These are phyloP conservation scores for Pseudoips prasinana DNA, from an alignment of 2,888 invertebrate species.

Conservation along the genomic window DNA sequence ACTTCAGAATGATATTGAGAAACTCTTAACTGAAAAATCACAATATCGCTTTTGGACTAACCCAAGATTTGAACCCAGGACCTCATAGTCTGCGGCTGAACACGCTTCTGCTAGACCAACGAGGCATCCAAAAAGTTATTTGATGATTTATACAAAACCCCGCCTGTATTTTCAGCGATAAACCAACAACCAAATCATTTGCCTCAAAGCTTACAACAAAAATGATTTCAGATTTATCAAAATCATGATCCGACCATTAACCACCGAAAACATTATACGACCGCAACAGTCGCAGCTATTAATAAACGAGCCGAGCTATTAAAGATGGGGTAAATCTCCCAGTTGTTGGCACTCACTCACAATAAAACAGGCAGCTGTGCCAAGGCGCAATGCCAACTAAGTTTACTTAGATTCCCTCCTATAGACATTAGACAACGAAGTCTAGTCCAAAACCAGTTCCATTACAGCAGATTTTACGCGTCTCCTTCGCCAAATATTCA, in stretches of 20 bases:
- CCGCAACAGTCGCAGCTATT: constrained; percentile 53
- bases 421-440: constrained; percentile 22
- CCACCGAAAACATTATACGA: constrained; percentile 48
- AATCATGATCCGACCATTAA: constrained; percentile 55
- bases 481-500: constrained; percentile 25
- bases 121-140: no score
- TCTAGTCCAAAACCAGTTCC: constrained; percentile 19
- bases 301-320: constrained; percentile 56
- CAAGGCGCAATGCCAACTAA: constrained; percentile 67
- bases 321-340: constrained; percentile 60
- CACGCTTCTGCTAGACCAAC: no score
- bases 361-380: constrained; percentile 59
- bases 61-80: no score
- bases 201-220: constrained; percentile 23
- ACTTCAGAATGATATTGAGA: no score
- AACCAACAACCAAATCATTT: no score
- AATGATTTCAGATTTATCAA: constrained; percentile 49
- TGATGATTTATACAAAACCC: no score
- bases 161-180: no score
- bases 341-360: constrained; percentile 60
- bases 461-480: constrained; percentile 22
- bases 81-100: no score
- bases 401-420: constrained; percentile 39
- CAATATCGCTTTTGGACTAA: no score
- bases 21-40: no score